Conservation (phyloP, 1,140 invertebrate genomes). For the Calosoma granatense region DNA sequence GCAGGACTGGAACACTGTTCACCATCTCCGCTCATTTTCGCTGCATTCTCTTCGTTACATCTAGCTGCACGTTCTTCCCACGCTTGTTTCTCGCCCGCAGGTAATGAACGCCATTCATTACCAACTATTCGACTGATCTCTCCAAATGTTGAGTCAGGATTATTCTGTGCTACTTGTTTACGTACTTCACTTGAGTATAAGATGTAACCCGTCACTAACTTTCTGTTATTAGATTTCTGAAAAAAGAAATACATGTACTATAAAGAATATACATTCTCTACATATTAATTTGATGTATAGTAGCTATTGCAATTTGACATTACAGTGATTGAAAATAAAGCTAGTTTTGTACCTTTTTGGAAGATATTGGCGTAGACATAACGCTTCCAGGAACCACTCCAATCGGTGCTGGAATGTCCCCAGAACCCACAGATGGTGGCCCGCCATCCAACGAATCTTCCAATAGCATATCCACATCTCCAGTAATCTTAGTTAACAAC, state of each 20-base stretch:
- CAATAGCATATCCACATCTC: constrained; percentile 46
- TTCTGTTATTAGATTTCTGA: constrained; percentile 67
- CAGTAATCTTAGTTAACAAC: constrained; percentile 43
- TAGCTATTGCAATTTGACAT: too few species aligned
- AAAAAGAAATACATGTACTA: constrained; percentile 11
- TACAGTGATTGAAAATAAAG: not conserved
- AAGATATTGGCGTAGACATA: constrained; percentile 27
- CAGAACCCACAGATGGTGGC: constrained; percentile 61
- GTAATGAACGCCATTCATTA: constrained; percentile 90
- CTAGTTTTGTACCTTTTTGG: constrained; percentile 32
- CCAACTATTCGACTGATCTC: constrained; percentile 97
- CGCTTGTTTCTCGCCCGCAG: constrained; percentile 74
- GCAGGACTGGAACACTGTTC: constrained; percentile 36
- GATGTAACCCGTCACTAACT: constrained; percentile 95
- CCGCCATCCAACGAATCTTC: constrained; percentile 63
- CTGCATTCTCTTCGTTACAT: constrained; percentile 74
- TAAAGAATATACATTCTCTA: constrained; percentile 13
- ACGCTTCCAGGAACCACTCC: constrained; percentile 18
- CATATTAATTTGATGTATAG: constrained; percentile 10
- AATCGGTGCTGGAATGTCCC: constrained; percentile 42
- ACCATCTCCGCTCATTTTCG: constrained; percentile 39
- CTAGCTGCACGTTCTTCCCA: constrained; percentile 87
- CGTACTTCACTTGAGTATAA: constrained; percentile 95
- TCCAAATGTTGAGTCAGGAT: constrained; percentile 92
- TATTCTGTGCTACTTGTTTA: constrained; percentile 72